Base-by-base conservation (phyloP, 2,888 invertebrate species). In the Troides helena region DNA sequence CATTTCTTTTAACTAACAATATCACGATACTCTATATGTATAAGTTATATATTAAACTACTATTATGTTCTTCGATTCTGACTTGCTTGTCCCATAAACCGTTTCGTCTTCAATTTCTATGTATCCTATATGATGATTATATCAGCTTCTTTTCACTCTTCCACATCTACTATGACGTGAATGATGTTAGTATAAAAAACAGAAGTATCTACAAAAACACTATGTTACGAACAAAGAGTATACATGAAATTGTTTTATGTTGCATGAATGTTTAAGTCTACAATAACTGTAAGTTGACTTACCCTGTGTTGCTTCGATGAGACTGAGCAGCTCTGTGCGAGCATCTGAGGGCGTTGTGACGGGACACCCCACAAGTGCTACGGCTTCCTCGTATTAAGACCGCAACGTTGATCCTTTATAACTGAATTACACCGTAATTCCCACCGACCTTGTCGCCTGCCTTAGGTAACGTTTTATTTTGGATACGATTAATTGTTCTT, bases 381-480 rank as follows among this genome's bases (percentile, higher is more conserved):
- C 79, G 90, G 90, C 89, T 90, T 92, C 90, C 70, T 65, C 64
- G 84, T 83, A 87, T 88, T 88, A 88, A 85, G 86, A 80, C 77
- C 84, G 43, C 71, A 62, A 64, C 77, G 75, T 77, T 88, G 88
- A 88, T 87, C 84, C 81, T 67, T 71, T 67, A 71, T 88, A 88
- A 88, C 82, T 80, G 82, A 81, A 86, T 88, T 89, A 88, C 81
- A 79, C 82, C 81, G 83, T 85, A 86, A 87, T 86, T 77, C 84
- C 74, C 63, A 68, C 67, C 81, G 84, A 81, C 88, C 88, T 89
- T 87, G 82, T 76, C 70, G 71, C 74, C 74, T 77, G 77, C 78
- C 79, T 83, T 82, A 77, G 77, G 77, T 77, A 79, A 78, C 75
- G 68, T 78, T 81, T 84, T 79, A 85, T 85, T 82, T 67, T 56